Conservation (phyloP, 2,797 vertebrate genomes). For the Phylloscopus collybita region DNA sequence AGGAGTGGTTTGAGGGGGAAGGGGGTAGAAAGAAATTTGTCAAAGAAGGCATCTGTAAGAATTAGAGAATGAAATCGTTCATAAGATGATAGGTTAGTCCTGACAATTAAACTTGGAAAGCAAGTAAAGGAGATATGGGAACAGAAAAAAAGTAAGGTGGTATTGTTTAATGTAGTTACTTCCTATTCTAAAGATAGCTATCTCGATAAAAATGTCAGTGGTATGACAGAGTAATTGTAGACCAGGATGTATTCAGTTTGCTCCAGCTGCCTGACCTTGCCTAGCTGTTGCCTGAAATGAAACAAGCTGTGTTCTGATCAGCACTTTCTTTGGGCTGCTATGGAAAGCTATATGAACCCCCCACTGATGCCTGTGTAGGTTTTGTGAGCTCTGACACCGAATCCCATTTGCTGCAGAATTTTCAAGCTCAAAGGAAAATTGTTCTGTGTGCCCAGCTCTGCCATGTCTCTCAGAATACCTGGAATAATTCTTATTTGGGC, state of each 20-base stretch:
- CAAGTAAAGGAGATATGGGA: neutral
- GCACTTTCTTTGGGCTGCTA: neutral
- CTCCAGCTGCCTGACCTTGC: slow-evolving; percentile 35
- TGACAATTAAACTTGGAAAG: neutral
- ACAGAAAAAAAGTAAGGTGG: neutral
- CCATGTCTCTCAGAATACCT: neutral
- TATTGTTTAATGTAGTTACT: neutral
- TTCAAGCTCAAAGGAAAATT: neutral
- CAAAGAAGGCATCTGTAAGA: neutral
- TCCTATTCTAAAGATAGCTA: slow-evolving; percentile 40
- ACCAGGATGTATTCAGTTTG: slow-evolving; percentile 40
- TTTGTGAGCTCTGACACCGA: neutral
- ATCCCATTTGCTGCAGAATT: neutral
- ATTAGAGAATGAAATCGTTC: neutral
- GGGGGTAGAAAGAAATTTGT: neutral
- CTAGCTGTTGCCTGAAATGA: neutral
- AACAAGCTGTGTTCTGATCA: neutral
- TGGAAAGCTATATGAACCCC: neutral
- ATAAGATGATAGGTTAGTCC: neutral
- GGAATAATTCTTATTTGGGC: neutral
- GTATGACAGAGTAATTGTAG: neutral
- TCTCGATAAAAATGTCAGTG: slow-evolving; percentile 9
- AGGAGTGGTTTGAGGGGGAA: neutral
- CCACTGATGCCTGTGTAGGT: neutral
- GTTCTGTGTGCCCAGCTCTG: neutral